Conservation (phyloP, 2,113 vertebrate species). For the Verasper variegatus region DNA sequence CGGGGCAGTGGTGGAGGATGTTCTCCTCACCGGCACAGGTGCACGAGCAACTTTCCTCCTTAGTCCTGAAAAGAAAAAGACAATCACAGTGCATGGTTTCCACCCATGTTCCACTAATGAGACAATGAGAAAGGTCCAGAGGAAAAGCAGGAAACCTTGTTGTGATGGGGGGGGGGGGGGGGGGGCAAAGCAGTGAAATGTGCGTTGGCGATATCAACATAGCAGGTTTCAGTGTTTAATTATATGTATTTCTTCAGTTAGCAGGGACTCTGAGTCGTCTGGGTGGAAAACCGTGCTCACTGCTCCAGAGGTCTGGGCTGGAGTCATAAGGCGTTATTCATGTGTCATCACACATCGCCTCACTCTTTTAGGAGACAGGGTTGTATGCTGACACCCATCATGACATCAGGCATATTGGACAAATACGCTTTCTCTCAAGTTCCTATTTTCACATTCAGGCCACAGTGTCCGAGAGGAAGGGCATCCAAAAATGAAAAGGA, state of each 20-base stretch:
- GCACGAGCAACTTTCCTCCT: slow-evolving; percentile 7
- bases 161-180: background rate
- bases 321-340: slow-evolving; percentile 39
- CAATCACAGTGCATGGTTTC: too few species aligned
- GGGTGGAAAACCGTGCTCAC: slow-evolving; percentile 57
- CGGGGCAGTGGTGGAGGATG: background rate
- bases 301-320: slow-evolving; percentile 45
- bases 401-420: slow-evolving; percentile 56
- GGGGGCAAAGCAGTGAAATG: background rate
- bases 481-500: background rate
- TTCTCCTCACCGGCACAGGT: slow-evolving; percentile 27
- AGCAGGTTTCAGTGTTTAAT: slow-evolving; percentile 16
- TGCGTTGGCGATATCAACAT: background rate
- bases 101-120: too few species aligned
- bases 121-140: too few species aligned
- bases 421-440: slow-evolving; percentile 28
- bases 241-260: slow-evolving; percentile 21
- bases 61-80: background rate
- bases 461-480: background rate
- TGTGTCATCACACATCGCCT: slow-evolving; percentile 49
- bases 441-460: slow-evolving; percentile 10
- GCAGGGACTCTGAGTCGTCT: slow-evolving; percentile 21
- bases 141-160: too few species aligned
- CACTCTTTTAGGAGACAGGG: slow-evolving; percentile 47
- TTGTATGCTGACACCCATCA: slow-evolving; percentile 51